Percentiles rank a stretch among this genome's conserved stretches.
phyloP scores from a whole-genome alignment of 1,140 invertebrate species.

The Eriosoma lanigerum region DNA sequence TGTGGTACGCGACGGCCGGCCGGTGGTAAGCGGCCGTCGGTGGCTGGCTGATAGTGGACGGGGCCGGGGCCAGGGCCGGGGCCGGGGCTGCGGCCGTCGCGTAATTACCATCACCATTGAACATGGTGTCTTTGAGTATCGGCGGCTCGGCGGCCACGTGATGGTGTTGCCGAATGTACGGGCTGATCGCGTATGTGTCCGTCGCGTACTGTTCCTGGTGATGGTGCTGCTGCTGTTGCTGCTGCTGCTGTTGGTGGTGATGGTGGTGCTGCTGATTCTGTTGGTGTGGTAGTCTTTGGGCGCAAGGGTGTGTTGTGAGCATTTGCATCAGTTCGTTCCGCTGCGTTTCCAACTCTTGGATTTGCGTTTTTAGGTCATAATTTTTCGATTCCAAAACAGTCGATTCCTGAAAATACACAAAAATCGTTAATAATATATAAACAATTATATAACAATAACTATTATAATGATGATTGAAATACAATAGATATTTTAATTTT shows the following conservation, averaged over 20 bases:
- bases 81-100: neutral
- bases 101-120: neutral
- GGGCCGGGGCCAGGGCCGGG: too few relatives aligned
- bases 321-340: slow-evolving; percentile 73
- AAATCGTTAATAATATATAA: neutral
- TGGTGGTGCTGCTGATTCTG: neutral
- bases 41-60: too few relatives aligned
- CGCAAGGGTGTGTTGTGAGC: slow-evolving; percentile 71
- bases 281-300: slow-evolving; percentile 65
- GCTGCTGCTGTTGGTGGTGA: neutral
- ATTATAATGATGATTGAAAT: too few relatives aligned
- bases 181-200: neutral
- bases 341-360: slow-evolving; percentile 74
- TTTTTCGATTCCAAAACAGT: slow-evolving; percentile 85
- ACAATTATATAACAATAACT: too few relatives aligned
- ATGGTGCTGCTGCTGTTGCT: slow-evolving; percentile 7
- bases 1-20: neutral
- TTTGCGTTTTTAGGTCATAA: slow-evolving; percentile 78
- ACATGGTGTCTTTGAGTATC: slow-evolving; percentile 36
- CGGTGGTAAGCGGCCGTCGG: neutral
- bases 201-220: neutral
- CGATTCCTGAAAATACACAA: slow-evolving; percentile 67
- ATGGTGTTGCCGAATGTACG: neutral
- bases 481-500: too few relatives aligned
- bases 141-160: slow-evolving; percentile 14